A percentile compares a stretch with the other conserved stretches of the same genome.
Evolutionary conservation across 2,888 invertebrate species (phyloP).

Genomic region (Geotrupes spiniger): DNA sequence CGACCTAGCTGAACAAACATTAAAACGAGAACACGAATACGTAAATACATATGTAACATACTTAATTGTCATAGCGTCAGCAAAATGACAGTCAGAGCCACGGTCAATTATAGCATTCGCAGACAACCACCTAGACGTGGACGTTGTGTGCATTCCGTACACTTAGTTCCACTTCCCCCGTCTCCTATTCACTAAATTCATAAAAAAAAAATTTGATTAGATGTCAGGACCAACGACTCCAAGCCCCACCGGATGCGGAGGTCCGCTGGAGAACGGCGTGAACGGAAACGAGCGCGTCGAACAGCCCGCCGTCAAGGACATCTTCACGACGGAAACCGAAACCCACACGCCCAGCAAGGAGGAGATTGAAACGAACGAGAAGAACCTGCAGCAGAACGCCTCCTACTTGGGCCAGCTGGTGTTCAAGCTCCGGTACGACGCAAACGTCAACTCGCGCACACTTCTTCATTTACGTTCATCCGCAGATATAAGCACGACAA

Average conservation of each 20-base stretch:
- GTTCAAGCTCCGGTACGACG: constrained; percentile 74
- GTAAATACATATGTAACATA: no score
- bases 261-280: constrained; percentile 43
- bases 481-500: constrained; percentile 85
- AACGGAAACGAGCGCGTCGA: constrained; percentile 33
- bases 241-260: constrained; percentile 44
- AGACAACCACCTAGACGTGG: no score
- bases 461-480: constrained; percentile 18
- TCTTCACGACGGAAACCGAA: constrained; percentile 52
- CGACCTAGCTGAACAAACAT: no score
- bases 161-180: no score
- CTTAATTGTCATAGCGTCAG: no score
- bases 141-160: no score
- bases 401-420: constrained; percentile 82
- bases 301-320: constrained; percentile 47
- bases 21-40: no score
- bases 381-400: constrained; percentile 57
- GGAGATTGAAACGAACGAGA: constrained; percentile 59
- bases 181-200: no score
- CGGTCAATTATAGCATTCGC: no score
- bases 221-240: constrained; percentile 48
- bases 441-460: background rate
- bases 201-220: constrained; percentile 32
- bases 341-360: constrained; percentile 53
- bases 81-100: no score